Evolutionary conservation across 2,888 invertebrate species (phyloP), one percentile per base, ranked within the genome.

Genomic region (Subacronicta megacephala): DNA sequence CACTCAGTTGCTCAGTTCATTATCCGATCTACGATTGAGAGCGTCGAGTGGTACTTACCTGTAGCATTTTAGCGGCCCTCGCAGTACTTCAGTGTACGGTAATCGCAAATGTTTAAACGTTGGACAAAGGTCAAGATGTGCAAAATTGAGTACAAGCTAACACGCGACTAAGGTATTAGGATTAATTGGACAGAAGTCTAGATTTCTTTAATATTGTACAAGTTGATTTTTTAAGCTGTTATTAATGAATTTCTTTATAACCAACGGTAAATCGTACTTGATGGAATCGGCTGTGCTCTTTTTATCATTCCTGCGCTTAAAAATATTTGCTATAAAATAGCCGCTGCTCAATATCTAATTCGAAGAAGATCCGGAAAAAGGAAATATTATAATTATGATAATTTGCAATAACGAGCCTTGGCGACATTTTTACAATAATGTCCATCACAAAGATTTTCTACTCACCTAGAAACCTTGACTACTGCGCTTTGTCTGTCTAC

Each of bases 1-100:
- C 57, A 72, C 72, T 72, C 64, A 75, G 47, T 35, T n/a, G n/a
- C n/a, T 29, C 23, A 52, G n/a, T n/a, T n/a, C n/a, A n/a, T n/a
- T 62, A 59, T 58, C 38, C 47, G 17, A 59, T 58, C 36, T 52
- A 17, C 12, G 31, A 53, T 53, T 46, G 33, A 33, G 37, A 33
- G 35, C 33, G 29, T 26, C 36, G 43, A 35, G 31, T 35, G n/a
- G n/a, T 44, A 16, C 17, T 42, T 43, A 62, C 37, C 17, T 54
- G 61, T 52, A 45, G 23, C 49, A 44, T 60, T 69, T 65, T 74
- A 58, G 52, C 31, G 26, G 40, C 47, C 33, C 37, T 36, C 41
- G 12, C 40, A 46, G 37, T 13, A 18, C 13, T 62, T 71, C 46
- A 50, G 46, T 17, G 18, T 38, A 62, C 40, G 26, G 51, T 47